Percentiles rank a stretch among this genome's conserved stretches.
Conservation (phyloP, 2,797 vertebrate species). For the Odontamblyopus rebecca region DNA sequence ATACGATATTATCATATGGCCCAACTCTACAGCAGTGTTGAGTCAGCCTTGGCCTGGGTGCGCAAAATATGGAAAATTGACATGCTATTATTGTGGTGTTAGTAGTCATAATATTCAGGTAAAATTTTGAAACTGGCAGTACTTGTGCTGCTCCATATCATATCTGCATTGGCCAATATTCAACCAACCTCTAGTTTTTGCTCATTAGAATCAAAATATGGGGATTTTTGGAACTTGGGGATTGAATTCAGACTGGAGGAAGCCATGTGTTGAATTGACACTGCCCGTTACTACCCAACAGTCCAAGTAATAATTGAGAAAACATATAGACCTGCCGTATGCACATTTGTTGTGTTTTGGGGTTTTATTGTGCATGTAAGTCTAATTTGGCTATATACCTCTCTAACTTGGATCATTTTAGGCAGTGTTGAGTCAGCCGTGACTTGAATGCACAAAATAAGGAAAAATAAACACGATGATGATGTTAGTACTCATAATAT, state of each 20-base stretch:
- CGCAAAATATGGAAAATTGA: background rate
- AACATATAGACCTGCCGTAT: too few species aligned
- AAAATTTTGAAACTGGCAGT: background rate
- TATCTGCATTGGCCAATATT: background rate
- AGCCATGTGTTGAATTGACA: background rate
- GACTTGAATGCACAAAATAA: background rate
- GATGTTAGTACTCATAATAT: slow-evolving; percentile 1
- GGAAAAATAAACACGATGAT: background rate
- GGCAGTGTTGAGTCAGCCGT: background rate
- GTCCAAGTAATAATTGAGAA: too few species aligned
- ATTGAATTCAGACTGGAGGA: background rate
- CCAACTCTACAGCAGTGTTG: background rate
- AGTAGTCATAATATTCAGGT: background rate
- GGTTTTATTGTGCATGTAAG: background rate
- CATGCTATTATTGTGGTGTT: background rate
- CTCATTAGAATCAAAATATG: background rate
- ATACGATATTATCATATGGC: too few species aligned
- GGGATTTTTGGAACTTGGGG: background rate
- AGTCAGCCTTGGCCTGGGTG: background rate
- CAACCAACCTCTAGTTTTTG: background rate
- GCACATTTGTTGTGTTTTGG: background rate
- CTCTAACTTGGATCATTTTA: background rate
- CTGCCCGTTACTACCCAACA: too few species aligned
- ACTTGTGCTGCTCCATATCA: background rate
- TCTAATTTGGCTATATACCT: background rate